Conservation (phyloP, 1,140 invertebrate genomes). For the Achroia grisella region DNA sequence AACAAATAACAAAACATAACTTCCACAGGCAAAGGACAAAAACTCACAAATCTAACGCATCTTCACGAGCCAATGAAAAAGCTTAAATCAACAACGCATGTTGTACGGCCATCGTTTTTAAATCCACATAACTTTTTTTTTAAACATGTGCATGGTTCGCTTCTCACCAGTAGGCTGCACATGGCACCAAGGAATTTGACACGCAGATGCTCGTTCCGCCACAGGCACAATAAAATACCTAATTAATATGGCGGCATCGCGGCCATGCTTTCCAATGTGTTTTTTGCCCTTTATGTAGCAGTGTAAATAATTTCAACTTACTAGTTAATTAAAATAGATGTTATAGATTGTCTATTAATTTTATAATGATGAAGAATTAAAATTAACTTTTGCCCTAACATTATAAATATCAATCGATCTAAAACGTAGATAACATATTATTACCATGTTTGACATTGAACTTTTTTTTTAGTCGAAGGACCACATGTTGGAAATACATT, state of each 20-base stretch:
- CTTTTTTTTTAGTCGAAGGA: too few relatives aligned
- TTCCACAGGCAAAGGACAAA: conserved; percentile 3
- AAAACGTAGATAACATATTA: too few relatives aligned
- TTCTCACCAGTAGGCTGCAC: conserved; percentile 64
- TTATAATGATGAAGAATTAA: too few relatives aligned
- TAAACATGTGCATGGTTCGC: conserved; percentile 52
- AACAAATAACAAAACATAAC: background rate
- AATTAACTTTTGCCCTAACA: too few relatives aligned
- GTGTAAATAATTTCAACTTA: too few relatives aligned
- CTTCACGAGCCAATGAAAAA: conserved; percentile 1
- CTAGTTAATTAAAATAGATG: too few relatives aligned
- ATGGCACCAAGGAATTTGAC: conserved; percentile 67
- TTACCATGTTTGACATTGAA: too few relatives aligned
- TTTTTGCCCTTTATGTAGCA: background rate
- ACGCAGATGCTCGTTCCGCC: conserved; percentile 64
- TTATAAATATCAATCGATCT: too few relatives aligned
- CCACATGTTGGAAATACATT: too few relatives aligned
- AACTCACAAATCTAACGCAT: background rate
- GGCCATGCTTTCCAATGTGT: conserved; percentile 23
- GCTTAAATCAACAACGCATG: conserved; percentile 18
- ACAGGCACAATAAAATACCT: conserved; percentile 56
- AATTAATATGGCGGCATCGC: conserved; percentile 35
- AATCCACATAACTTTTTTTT: conserved; percentile 38
- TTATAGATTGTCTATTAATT: too few relatives aligned
- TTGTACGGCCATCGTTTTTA: conserved; percentile 26